Evolutionary conservation across 2,113 vertebrate genomes (phyloP).

Genomic region (Sinocyclocheilus maitianheensis): DNA sequence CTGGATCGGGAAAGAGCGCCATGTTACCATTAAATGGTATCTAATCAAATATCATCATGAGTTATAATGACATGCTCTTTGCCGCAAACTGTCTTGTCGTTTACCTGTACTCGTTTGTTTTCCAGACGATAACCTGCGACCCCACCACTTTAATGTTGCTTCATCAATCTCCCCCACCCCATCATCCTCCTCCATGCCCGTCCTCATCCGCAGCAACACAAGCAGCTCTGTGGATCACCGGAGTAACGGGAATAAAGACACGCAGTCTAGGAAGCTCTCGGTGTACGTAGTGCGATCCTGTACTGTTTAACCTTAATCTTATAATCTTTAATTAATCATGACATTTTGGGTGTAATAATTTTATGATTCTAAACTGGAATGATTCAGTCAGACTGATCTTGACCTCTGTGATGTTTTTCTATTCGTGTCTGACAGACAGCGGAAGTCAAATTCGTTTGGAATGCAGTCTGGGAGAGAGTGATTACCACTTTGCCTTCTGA

Average conservation of each 20-base stretch:
- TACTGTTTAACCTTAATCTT: not conserved
- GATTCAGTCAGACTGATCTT: not conserved
- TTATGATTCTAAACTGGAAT: not conserved
- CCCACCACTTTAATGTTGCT: slow-evolving; percentile 72
- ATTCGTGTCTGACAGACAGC: slow-evolving; percentile 63
- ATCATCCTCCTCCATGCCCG: slow-evolving; percentile 71
- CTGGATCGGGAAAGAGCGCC: slow-evolving; percentile 58
- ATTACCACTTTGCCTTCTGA: slow-evolving; percentile 42
- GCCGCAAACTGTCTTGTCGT: not conserved
- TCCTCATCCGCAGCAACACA: slow-evolving; percentile 80
- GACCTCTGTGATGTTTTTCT: not conserved
- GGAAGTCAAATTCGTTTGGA: slow-evolving; percentile 76
- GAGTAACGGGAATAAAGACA: slow-evolving; percentile 80
- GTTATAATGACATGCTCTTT: not conserved
- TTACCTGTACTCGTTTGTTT: slow-evolving; percentile 48
- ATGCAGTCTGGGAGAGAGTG: slow-evolving; percentile 73
- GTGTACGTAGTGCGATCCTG: slow-evolving; percentile 78
- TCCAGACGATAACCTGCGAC: slow-evolving; percentile 83
- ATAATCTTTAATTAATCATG: not conserved
- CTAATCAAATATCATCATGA: not conserved
- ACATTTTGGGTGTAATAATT: not conserved
- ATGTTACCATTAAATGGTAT: slow-evolving; percentile 63
- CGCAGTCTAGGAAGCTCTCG: slow-evolving; percentile 82
- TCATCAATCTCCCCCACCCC: slow-evolving; percentile 73
- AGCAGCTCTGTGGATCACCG: slow-evolving; percentile 79